Evolutionary conservation across 2,888 invertebrate species (phyloP).

Genomic region (Thumatha senex): DNA sequence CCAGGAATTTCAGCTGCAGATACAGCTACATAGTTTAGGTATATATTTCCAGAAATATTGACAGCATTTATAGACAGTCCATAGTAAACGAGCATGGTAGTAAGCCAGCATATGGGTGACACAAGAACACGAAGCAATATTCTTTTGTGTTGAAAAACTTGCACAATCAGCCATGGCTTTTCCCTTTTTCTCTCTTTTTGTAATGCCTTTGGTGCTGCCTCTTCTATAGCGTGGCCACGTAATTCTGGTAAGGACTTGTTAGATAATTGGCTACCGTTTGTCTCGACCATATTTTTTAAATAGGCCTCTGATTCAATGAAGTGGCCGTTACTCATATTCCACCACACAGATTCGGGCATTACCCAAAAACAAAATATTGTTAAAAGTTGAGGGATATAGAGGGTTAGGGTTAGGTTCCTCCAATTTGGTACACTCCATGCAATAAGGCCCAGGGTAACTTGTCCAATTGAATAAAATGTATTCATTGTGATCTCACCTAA

Average conservation of each 20-base stretch:
- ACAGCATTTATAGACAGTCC: conserved; percentile 86
- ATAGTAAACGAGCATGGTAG: conserved; percentile 85
- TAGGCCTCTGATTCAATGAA: conserved; percentile 85
- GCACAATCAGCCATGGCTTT: conserved; percentile 61
- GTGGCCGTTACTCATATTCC: conserved; percentile 88
- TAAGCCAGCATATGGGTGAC: conserved; percentile 82
- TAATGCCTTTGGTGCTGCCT: conserved; percentile 33
- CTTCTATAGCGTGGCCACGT: conserved; percentile 44
- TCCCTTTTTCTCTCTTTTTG: conserved; percentile 33
- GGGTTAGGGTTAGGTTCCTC: conserved; percentile 85
- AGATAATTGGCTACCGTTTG: conserved; percentile 74
- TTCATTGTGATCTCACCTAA: conserved; percentile 77
- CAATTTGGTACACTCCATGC: conserved; percentile 88
- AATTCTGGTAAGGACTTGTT: conserved; percentile 51
- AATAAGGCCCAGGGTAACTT: conserved; percentile 85
- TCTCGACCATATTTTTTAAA: conserved; percentile 83
- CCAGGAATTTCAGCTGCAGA: conserved; percentile 87
- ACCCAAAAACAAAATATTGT: conserved; percentile 86
- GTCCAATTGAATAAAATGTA: conserved; percentile 88
- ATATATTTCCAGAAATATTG: conserved; percentile 83
- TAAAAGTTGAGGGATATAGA: conserved; percentile 87
- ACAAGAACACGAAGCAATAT: conserved; percentile 48
- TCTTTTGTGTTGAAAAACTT: conserved; percentile 45
- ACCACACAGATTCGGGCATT: conserved; percentile 88
- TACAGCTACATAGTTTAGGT: conserved; percentile 85